Evolutionary conservation across 2,113 vertebrate genomes (phyloP).

Genomic region (Alosa alosa): DNA sequence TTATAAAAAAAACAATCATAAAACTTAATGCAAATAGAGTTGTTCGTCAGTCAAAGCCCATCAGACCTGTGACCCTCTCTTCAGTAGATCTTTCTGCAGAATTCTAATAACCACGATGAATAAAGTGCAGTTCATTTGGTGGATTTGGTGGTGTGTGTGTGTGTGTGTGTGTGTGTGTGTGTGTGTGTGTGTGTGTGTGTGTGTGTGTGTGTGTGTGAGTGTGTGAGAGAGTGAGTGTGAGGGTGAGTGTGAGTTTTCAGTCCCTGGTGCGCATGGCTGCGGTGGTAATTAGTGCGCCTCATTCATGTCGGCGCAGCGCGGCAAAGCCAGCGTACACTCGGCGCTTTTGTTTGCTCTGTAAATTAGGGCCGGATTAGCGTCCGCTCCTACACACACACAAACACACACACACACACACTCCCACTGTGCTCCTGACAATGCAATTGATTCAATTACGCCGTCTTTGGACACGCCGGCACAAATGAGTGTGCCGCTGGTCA

Average conservation of each 20-base stretch:
- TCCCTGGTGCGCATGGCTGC: not conserved
- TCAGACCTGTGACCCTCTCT: too few relatives aligned
- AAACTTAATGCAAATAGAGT: too few relatives aligned
- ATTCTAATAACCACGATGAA: too few relatives aligned
- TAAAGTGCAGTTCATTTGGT: too few relatives aligned
- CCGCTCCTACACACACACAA: not conserved
- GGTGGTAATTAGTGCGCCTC: not conserved
- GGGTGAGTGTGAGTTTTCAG: not conserved
- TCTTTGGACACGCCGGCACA: not conserved
- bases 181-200: not conserved
- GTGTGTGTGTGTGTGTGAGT: not conserved
- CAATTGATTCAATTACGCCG: not conserved
- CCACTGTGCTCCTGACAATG: not conserved
- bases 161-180: not conserved
- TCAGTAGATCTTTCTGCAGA: too few relatives aligned
- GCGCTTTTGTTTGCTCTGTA: not conserved
- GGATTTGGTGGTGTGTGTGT: not conserved
- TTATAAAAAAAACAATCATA: too few relatives aligned
- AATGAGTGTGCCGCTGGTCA: constrained; percentile 10
- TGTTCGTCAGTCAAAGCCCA: too few relatives aligned
- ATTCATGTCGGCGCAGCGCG: too few relatives aligned
- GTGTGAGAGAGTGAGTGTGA: not conserved
- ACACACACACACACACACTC: not conserved
- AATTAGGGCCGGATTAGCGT: not conserved
- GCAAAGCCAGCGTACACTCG: not conserved